Evolutionary conservation across 2,113 vertebrate species (phyloP).

Genomic region (Phoenicopterus ruber): DNA sequence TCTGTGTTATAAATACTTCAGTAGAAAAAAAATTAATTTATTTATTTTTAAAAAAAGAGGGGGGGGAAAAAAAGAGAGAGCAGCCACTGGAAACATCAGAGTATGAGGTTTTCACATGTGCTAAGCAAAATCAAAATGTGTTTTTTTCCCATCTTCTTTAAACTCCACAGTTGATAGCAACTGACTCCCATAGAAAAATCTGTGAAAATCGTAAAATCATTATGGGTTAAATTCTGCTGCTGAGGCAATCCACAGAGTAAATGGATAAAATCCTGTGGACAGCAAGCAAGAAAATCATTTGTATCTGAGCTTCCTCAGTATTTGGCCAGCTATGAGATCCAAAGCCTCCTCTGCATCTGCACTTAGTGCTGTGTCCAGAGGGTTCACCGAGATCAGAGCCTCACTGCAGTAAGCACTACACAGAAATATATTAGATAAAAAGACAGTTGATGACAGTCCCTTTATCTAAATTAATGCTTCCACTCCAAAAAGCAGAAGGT

Average conservation of each 20-base stretch:
- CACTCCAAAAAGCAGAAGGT: neutral
- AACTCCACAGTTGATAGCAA: neutral
- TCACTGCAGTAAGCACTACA: neutral
- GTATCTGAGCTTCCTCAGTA: neutral
- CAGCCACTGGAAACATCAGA: neutral
- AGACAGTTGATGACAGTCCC: neutral
- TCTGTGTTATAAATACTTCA: conserved; percentile 31
- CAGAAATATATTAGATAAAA: neutral
- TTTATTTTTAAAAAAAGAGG: too few species aligned
- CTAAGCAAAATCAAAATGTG: neutral
- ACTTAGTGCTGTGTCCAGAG: neutral
- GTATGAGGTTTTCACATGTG: neutral
- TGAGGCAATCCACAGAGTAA: neutral
- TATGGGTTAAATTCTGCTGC: neutral
- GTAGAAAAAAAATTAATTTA: too few species aligned
- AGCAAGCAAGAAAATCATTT: neutral
- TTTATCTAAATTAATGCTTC: neutral
- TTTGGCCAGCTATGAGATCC: neutral
- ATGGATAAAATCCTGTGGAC: neutral
- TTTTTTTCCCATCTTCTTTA: neutral
- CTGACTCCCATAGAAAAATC: neutral
- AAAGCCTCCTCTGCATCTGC: neutral
- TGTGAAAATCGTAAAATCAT: neutral
- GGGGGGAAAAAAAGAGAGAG: neutral
- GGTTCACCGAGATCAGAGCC: neutral